A percentile compares a stretch with the other conserved stretches of the same genome.
These are phyloP conservation scores for Epinotia bilunana DNA, from an alignment of 2,888 invertebrate species.

Conservation along the genomic window DNA sequence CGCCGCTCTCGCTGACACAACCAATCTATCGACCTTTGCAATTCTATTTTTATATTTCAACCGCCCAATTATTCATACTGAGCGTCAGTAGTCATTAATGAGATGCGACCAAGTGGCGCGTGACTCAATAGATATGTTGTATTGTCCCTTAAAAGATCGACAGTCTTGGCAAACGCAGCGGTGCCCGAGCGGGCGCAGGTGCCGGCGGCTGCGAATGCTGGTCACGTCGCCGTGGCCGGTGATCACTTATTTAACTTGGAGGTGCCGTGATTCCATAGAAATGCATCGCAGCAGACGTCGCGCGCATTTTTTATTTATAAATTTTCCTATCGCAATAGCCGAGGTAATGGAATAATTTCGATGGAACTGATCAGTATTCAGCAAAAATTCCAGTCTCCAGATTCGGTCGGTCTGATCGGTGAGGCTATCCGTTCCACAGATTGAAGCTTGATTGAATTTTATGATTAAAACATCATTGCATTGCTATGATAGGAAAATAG, in stretches of 20 bases:
- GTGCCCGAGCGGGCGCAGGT: constrained; percentile 56
- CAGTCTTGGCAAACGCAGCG: constrained; percentile 1
- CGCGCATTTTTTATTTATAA: constrained; percentile 78
- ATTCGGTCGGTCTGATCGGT: constrained; percentile 59
- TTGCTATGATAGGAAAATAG: constrained; percentile 18
- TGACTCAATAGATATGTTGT: neutral
- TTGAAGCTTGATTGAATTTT: constrained; percentile 68
- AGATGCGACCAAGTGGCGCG: neutral
- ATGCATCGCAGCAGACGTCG: constrained; percentile 69
- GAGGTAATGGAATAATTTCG: constrained; percentile 77
- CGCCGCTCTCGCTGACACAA: constrained; percentile 57
- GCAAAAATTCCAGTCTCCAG: constrained; percentile 65
- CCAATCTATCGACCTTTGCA: constrained; percentile 77
- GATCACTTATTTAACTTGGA: constrained; percentile 82
- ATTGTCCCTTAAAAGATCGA: constrained; percentile 1
- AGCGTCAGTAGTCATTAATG: neutral
- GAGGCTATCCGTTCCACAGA: constrained; percentile 60
- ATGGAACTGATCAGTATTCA: constrained; percentile 75
- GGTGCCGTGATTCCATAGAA: constrained; percentile 79
- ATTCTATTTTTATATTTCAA: constrained; percentile 70
- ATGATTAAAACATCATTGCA: constrained; percentile 43
- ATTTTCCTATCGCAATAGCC: constrained; percentile 70
- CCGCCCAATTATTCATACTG: constrained; percentile 58
- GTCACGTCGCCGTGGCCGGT: constrained; percentile 75
- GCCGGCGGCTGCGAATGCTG: constrained; percentile 60